Evolutionary conservation across 2,888 invertebrate species (phyloP), one percentile per base, ranked within the genome.

Genomic region (Chymomyza procnemis): DNA sequence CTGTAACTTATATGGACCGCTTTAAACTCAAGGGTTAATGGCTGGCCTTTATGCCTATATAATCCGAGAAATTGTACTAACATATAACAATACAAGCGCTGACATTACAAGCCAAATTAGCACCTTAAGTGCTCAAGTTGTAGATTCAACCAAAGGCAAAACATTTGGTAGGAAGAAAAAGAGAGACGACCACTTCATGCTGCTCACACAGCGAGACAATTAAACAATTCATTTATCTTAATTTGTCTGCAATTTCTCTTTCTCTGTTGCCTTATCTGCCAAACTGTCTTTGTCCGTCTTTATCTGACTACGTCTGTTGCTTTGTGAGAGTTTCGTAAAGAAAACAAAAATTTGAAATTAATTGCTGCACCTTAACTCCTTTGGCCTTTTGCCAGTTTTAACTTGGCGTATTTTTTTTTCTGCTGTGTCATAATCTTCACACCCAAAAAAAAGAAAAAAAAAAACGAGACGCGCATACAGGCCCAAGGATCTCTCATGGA

Each of bases 211-310:
- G 34, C 34, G 80, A 77, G 86, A 80, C 84, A 79, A 76, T 80
- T 88, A 86, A 82, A 88, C 87, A 85, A 88, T 88, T 77, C 88
- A 86, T 86, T 86, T 82, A 86, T 88, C 86, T 88, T 86, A 86
- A 86, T 86, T 86, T 88, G 88, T 82, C 80, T 82, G 80, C 76
- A 79, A 78, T 79, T 79, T 74, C 70, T 66, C 72, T 74, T 48
- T 0, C 57, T 18, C 12, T 41, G 3, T 50, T 50, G 48, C 8
- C 48, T 18, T 50, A 18, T 18, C 48, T 50, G 16, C 48, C 48
- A 18, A 50, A 14, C 50, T 8, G 26, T 16, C 48, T 66, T 18
- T 58, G 30, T 61, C 52, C 41, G 66, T 66, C 56, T 18, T 21
- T 67, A 68, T 57, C 59, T 79, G 79, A 50, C 50, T 64, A 68